phyloP scores from a whole-genome alignment of 2,888 invertebrate species.

The Tenthredo notha region DNA sequence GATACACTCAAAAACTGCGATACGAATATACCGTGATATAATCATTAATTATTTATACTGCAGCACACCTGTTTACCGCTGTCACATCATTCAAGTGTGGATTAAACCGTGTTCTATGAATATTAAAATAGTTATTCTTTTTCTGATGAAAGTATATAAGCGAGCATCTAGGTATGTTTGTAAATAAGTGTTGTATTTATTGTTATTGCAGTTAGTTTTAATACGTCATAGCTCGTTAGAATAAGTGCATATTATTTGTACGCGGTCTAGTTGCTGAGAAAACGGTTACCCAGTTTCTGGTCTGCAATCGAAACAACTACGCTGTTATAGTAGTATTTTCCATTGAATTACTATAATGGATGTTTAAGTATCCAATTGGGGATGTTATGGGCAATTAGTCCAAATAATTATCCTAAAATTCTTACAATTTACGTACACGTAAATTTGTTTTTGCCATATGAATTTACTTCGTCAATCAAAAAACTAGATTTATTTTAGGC shows the following conservation, averaged over 20 bases:
- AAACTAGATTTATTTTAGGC: slow-evolving; percentile 9
- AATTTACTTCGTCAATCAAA: slow-evolving; percentile 3
- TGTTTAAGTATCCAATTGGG: slow-evolving; percentile 17
- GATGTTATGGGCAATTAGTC: neutral
- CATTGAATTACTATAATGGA: slow-evolving; percentile 29
- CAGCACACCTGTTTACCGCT: slow-evolving; percentile 12
- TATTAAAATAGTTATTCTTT: slow-evolving; percentile 20
- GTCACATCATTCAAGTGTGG: neutral
- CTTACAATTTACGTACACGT: neutral
- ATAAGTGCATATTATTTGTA: slow-evolving; percentile 1
- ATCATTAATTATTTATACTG: neutral
- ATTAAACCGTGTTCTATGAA: neutral
- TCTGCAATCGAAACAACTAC: slow-evolving; percentile 27
- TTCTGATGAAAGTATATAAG: neutral
- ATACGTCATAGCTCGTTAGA: slow-evolving; percentile 27
- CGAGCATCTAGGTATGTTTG: neutral
- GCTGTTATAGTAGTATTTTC: neutral
- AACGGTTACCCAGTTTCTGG: slow-evolving; percentile 54
- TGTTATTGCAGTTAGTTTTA: slow-evolving; percentile 38
- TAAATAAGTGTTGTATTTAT: neutral
- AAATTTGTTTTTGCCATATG: slow-evolving; percentile 14
- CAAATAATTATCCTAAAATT: slow-evolving; percentile 6
- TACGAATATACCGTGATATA: neutral
- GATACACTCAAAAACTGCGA: neutral
- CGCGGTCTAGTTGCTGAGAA: slow-evolving; percentile 48